phyloP scores from a whole-genome alignment of 2,113 vertebrate species.

The Bos javanicus region DNA sequence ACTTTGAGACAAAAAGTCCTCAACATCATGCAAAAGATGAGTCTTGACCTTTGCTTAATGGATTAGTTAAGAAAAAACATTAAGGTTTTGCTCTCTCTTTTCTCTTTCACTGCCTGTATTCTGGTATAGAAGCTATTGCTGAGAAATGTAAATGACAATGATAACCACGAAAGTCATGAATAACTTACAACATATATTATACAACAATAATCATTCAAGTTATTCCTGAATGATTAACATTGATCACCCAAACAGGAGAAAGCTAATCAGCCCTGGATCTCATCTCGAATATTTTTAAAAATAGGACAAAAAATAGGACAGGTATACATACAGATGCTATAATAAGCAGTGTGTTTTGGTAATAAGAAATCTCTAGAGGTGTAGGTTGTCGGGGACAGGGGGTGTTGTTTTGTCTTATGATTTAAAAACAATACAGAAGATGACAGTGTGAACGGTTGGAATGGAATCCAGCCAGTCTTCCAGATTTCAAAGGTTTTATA shows the following conservation, averaged over 20 bases:
- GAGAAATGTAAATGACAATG: not conserved
- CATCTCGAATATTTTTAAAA: not conserved
- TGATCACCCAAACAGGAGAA: not conserved
- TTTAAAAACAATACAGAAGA: not conserved
- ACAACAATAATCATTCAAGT: not conserved
- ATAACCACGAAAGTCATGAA: not conserved
- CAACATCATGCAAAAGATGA: not conserved
- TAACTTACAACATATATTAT: not conserved
- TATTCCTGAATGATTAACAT: not conserved
- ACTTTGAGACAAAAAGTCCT: not conserved
- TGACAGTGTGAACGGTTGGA: not conserved
- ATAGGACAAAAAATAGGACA: not conserved
- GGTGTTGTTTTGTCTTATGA: not conserved
- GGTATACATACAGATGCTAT: not conserved
- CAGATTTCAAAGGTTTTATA: slow-evolving; percentile 31
- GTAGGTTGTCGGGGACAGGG: not conserved
- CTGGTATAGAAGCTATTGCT: not conserved
- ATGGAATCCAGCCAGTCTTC: slow-evolving; percentile 1
- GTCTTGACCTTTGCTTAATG: not conserved
- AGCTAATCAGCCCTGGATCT: not conserved
- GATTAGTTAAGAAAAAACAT: not conserved
- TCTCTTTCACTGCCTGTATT: not conserved
- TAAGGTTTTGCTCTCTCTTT: not conserved
- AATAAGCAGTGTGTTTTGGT: not conserved
- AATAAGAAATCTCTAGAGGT: not conserved